A percentile compares a stretch with the other conserved stretches of the same genome.
Conservation (phyloP, 2,888 invertebrate genomes). For the Meganola albula region DNA sequence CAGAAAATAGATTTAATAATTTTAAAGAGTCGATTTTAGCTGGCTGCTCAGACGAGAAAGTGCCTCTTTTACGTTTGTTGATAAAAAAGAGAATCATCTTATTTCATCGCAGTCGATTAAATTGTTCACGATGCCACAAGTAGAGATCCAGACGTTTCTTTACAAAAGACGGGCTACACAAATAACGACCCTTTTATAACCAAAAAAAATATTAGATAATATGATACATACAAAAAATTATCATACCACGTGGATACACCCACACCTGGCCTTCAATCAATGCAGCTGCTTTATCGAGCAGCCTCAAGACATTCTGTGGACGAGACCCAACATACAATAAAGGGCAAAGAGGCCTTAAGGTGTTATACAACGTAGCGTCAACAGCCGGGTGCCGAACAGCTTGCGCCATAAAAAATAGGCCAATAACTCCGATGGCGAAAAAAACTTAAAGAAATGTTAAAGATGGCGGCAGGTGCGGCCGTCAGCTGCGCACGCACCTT, state of each 20-base stretch:
- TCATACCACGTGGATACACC: slow-evolving; percentile 49
- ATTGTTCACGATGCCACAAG: too few species aligned
- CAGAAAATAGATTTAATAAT: too few species aligned
- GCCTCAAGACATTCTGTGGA: slow-evolving; percentile 20
- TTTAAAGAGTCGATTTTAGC: too few species aligned
- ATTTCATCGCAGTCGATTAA: too few species aligned
- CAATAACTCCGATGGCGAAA: slow-evolving; percentile 73
- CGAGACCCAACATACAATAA: slow-evolving; percentile 42
- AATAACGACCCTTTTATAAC: slow-evolving; percentile 16
- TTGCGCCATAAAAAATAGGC: slow-evolving; percentile 77
- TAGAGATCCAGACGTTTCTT: too few species aligned
- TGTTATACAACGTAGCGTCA: slow-evolving; percentile 57
- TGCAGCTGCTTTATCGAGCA: slow-evolving; percentile 47
- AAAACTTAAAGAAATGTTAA: slow-evolving; percentile 70
- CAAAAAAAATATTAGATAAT: slow-evolving; percentile 28
- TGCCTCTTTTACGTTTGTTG: too few species aligned
- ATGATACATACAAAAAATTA: slow-evolving; percentile 25
- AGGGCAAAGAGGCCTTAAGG: too few species aligned
- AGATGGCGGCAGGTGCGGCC: slow-evolving; percentile 71
- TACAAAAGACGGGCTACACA: too few species aligned
- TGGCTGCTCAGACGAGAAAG: too few species aligned
- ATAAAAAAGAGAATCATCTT: too few species aligned
- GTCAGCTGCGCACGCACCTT: slow-evolving; percentile 75
- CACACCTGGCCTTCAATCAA: slow-evolving; percentile 59
- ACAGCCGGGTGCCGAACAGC: slow-evolving; percentile 69